phyloP scores from a whole-genome alignment of 2,113 vertebrate species.

The Vidua chalybeata region DNA sequence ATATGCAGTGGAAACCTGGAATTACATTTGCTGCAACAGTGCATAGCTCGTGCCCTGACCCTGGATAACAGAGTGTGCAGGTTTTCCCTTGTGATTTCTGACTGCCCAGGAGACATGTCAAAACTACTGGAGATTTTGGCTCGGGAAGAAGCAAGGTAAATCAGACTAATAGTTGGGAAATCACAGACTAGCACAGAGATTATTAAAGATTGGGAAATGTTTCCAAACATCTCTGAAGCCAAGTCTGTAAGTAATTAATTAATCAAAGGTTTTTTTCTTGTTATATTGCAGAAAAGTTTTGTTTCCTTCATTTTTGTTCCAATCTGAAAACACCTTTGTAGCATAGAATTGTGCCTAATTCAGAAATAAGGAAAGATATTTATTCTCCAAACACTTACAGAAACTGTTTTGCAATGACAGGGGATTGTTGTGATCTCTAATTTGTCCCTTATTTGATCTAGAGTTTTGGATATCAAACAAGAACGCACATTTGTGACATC shows the following conservation, averaged over 20 bases:
- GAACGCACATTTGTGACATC: conserved; percentile 77
- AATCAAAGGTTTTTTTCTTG: neutral
- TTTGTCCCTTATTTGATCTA: conserved; percentile 50
- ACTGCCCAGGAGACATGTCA: conserved; percentile 83
- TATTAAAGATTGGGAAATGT: neutral
- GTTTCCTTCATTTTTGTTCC: neutral
- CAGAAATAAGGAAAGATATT: neutral
- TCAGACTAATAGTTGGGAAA: neutral
- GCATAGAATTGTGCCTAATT: neutral
- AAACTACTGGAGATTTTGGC: conserved; percentile 86
- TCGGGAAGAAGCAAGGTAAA: conserved; percentile 85
- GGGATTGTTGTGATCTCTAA: neutral
- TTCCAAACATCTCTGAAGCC: neutral
- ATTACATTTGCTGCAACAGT: conserved; percentile 80
- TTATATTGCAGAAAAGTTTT: neutral
- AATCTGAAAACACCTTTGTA: neutral
- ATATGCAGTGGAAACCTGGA: conserved; percentile 88
- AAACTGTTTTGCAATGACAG: neutral
- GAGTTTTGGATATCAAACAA: conserved; percentile 86
- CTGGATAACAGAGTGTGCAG: conserved; percentile 83
- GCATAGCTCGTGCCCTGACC: conserved; percentile 82
- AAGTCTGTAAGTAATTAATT: neutral
- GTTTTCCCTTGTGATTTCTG: conserved; percentile 81
- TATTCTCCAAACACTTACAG: neutral
- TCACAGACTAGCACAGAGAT: neutral